These are phyloP conservation scores for Eidolon dupreanum DNA, from an alignment of 2,797 vertebrate species.

Conservation along the genomic window DNA sequence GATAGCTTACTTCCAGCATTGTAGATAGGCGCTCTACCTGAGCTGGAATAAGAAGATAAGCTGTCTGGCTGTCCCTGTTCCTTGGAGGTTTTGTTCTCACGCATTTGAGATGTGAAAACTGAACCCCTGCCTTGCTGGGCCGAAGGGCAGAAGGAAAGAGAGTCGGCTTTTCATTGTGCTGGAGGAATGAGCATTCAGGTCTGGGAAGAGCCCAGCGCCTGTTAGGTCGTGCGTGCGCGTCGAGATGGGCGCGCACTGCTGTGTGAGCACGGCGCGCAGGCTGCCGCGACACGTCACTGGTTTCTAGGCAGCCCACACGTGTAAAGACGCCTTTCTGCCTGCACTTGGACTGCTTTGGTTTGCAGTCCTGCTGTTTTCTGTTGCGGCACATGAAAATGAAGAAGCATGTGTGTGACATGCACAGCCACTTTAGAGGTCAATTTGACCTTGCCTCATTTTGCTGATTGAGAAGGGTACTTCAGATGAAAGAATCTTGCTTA, in stretches of 20 bases:
- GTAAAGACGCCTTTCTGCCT: background rate
- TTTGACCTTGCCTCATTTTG: background rate
- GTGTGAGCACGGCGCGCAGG: background rate
- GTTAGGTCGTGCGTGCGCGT: fast-evolving
- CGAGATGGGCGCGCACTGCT: background rate
- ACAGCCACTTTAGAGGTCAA: background rate
- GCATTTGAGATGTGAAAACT: background rate
- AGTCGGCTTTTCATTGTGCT: background rate
- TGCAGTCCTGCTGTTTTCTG: background rate
- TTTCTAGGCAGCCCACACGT: background rate
- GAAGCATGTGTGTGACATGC: background rate
- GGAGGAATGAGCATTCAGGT: background rate
- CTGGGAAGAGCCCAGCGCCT: background rate
- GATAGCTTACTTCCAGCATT: background rate
- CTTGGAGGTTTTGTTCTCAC: background rate
- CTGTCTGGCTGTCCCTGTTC: background rate
- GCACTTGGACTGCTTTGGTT: background rate
- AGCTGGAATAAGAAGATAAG: background rate
- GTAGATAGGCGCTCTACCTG: background rate
- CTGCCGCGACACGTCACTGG: background rate
- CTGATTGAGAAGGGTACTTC: slow-evolving; percentile 7
- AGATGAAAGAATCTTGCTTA: slow-evolving; percentile 21
- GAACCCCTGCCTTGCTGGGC: background rate
- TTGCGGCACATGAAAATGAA: background rate
- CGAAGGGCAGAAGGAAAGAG: background rate